Evolutionary conservation across 2,888 invertebrate genomes (phyloP).

Genomic region (Fragum sueziense): DNA sequence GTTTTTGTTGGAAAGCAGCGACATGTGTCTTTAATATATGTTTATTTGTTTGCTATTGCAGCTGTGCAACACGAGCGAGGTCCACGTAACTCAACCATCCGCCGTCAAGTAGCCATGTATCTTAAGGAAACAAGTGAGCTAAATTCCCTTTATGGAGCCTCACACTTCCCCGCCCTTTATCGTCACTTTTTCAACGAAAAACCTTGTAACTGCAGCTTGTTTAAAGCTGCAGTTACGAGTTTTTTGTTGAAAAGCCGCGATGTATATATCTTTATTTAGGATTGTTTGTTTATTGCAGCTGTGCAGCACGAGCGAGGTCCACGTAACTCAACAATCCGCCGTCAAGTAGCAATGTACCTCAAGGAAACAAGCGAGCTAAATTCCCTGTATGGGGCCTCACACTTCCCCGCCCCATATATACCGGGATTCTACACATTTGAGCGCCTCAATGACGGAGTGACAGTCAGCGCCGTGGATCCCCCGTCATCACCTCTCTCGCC

Average conservation of each 20-base stretch:
- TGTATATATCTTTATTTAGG: too few relatives aligned
- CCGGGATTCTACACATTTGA: conserved; percentile 72
- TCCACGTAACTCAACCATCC: conserved; percentile 96
- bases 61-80: conserved; percentile 99
- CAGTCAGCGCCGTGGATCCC: conserved; percentile 72
- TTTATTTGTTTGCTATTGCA: too few relatives aligned
- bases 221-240: too few relatives aligned
- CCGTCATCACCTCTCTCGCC: conserved; percentile 67
- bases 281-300: conserved; percentile 85
- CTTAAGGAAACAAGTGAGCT: conserved; percentile 85
- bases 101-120: conserved; percentile 94
- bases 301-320: conserved; percentile 99
- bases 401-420: conserved; percentile 76
- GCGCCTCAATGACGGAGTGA: conserved; percentile 72
- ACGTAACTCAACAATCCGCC: conserved; percentile 94
- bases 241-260: too few relatives aligned
- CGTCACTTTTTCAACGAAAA: too few relatives aligned
- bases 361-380: conserved; percentile 84
- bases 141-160: conserved; percentile 68
- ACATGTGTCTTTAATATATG: too few relatives aligned
- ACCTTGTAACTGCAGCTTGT: too few relatives aligned
- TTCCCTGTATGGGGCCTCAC: conserved; percentile 69
- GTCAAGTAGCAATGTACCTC: conserved; percentile 93
- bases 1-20: too few relatives aligned
- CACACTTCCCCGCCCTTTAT: conserved; percentile 74